Evolutionary conservation across 2,113 vertebrate genomes (phyloP), one percentile per base, ranked within the genome.

Genomic region (Archocentrus centrarchus): DNA sequence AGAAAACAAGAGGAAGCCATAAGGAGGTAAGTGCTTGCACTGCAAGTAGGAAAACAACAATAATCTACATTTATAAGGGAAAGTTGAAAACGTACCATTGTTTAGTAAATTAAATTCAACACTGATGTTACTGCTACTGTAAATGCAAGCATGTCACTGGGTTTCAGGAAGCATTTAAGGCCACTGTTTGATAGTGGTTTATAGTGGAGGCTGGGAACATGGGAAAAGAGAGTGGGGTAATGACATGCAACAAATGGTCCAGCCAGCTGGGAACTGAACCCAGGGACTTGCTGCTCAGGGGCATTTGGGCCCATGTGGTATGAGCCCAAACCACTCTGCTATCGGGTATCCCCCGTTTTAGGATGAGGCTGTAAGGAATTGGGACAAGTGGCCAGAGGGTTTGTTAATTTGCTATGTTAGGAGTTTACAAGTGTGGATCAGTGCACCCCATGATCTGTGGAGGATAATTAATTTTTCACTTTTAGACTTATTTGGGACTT

Each of bases 1-100:
- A 96, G 97, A 90, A 98, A 97, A 94, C 97, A 99, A 96, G 98
- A 98, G 93, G 98, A 98, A 96, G 97, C 97, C 94, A 98, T 98
- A 96, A 98, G 97, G 95, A 97, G 98, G 98, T 99, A 97, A 92
- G 35, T 8, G 22, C 11, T 50, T 32, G 20, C 11, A 76, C 57
- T 37, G 20, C 11, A 76, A 59, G 59, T n/a, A 6, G 2, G 57
- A 63, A 81, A 50, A 77, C 57, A 24, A 32, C 47, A 35, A 53
- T 32, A n/a, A 6, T 55, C 20, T 50, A 17, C 47, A 50, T 17
- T 17, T 50, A 6, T 2, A 17, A 5, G 5, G 2, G 1, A 50
- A 50, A 15, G 14, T 17, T 17, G 6, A 17, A 50, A 50, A 17
- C 6, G 55, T 53, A 53, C 6, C 50, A 53, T 7, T 53, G 15